phyloP scores from a whole-genome alignment of 1,140 invertebrate species.

The Argopecten irradians region DNA sequence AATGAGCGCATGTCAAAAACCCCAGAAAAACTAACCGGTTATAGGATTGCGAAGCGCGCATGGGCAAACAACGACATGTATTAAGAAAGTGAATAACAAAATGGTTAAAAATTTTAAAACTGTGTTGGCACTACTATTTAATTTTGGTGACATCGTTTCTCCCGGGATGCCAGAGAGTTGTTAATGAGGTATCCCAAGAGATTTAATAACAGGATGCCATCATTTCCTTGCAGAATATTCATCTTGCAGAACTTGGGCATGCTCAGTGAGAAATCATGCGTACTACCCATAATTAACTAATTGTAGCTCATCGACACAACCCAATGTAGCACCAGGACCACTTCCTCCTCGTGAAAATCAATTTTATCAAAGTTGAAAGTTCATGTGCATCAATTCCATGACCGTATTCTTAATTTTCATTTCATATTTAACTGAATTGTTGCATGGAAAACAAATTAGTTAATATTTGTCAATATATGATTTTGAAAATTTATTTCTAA shows the following conservation, averaged over 20 bases:
- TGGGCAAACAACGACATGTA: not conserved
- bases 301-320: slow-evolving; percentile 3
- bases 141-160: slow-evolving; percentile 9
- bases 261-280: slow-evolving; percentile 14
- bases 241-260: not conserved
- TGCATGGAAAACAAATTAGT: not conserved
- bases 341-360: not conserved
- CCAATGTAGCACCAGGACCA: not conserved
- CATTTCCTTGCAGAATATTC: not conserved
- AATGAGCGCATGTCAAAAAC: slow-evolving; percentile 7
- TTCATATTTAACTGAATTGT: not conserved
- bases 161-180: not conserved
- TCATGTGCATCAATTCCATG: not conserved
- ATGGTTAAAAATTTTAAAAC: not conserved
- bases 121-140: not conserved
- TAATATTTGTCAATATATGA: not conserved
- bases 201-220: not conserved
- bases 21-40: not conserved
- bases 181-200: not conserved
- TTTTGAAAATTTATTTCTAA: not conserved
- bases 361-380: slow-evolving; percentile 2
- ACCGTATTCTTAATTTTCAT: not conserved
- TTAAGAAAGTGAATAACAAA: not conserved
- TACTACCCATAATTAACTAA: slow-evolving; percentile 17
- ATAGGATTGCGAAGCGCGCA: not conserved